These are phyloP conservation scores for Coracias cyanogaster DNA, from an alignment of 2,797 vertebrate species.

Conservation along the genomic window DNA sequence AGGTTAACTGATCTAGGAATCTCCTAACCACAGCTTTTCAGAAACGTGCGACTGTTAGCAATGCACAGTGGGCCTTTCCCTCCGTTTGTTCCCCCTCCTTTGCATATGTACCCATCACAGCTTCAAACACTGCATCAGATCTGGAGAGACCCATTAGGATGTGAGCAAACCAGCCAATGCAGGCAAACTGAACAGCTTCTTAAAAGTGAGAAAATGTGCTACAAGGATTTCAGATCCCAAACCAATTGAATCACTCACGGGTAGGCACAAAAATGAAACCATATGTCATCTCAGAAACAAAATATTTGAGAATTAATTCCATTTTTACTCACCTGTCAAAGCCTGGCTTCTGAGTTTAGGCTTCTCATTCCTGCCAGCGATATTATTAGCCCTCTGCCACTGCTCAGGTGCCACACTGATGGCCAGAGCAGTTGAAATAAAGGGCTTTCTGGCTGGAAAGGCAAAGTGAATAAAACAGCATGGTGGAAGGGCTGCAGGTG, in stretches of 20 bases:
- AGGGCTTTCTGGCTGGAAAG: slow-evolving; percentile 13
- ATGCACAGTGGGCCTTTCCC: neutral
- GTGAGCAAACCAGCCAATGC: neutral
- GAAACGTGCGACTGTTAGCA: neutral
- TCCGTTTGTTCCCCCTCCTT: slow-evolving; percentile 22
- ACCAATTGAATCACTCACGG: neutral
- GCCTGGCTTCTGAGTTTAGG: slow-evolving; percentile 21
- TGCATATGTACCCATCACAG: neutral
- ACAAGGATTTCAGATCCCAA: slow-evolving; percentile 24
- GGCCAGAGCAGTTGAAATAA: slow-evolving; percentile 32
- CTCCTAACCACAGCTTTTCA: neutral
- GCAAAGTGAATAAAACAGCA: slow-evolving; percentile 32
- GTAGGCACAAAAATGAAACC: slow-evolving; percentile 14
- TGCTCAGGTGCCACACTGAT: slow-evolving; percentile 11
- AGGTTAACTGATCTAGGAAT: slow-evolving; percentile 23
- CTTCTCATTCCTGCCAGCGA: neutral
- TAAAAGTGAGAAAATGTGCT: slow-evolving; percentile 31
- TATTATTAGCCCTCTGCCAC: slow-evolving; percentile 40
- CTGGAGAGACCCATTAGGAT: slow-evolving; percentile 25
- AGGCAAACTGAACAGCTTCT: neutral
- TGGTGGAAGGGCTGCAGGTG: slow-evolving; percentile 39
- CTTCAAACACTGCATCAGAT: slow-evolving; percentile 19
- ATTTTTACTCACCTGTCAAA: neutral
- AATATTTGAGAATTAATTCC: slow-evolving; percentile 40
- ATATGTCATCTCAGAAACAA: slow-evolving; percentile 17